phyloP scores from a whole-genome alignment of 2,797 vertebrate species.

The Hyperoplus immaculatus region DNA sequence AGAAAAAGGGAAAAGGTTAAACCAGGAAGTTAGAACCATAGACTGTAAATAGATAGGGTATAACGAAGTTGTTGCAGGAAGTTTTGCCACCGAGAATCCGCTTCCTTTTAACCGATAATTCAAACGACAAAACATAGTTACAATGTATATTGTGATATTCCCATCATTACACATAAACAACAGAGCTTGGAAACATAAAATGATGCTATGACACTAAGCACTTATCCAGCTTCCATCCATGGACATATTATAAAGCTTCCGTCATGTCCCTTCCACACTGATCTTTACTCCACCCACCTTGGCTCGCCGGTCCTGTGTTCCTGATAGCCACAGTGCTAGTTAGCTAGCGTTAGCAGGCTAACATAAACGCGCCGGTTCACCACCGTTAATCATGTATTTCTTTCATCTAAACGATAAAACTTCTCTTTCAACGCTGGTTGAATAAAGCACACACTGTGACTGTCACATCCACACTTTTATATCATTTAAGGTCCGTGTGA shows the following conservation, averaged over 20 bases:
- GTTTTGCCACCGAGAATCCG: neutral
- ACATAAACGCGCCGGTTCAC: conserved; percentile 25
- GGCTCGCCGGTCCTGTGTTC: conserved; percentile 49
- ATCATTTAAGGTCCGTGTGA: conserved; percentile 11
- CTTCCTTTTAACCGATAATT: neutral
- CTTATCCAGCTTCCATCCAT: neutral
- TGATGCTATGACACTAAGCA: neutral
- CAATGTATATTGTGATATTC: too few relatives aligned
- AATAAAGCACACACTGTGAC: conserved; percentile 16
- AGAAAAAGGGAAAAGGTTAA: neutral
- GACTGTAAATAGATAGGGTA: too few relatives aligned
- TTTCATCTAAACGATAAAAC: conserved; percentile 22
- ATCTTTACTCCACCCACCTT: conserved; percentile 79
- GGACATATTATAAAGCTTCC: neutral
- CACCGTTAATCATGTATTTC: conserved; percentile 1
- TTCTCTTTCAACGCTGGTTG: conserved; percentile 1
- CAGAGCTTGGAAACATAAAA: neutral
- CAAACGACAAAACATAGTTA: neutral
- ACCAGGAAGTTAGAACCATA: too few relatives aligned
- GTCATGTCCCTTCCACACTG: neutral
- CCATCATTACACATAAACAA: too few relatives aligned
- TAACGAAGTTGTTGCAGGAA: neutral
- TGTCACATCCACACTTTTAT: conserved; percentile 18
- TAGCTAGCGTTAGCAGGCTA: conserved; percentile 68
- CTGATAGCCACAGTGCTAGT: conserved; percentile 67